Evolutionary conservation across 2,888 invertebrate genomes (phyloP), one percentile per base, ranked within the genome.

Genomic region (Sphaerophoria rueppellii): DNA sequence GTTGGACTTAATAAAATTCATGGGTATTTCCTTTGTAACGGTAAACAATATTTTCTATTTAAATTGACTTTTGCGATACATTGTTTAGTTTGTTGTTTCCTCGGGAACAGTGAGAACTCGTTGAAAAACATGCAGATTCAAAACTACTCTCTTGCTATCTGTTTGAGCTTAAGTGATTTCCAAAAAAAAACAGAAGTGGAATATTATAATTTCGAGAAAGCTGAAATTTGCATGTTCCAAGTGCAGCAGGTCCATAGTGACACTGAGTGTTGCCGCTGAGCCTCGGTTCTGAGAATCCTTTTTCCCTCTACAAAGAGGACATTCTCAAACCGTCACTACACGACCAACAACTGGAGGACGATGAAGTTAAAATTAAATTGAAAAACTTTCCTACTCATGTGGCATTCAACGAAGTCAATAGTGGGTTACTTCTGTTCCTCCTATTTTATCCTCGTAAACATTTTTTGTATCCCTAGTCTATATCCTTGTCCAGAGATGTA

Each of bases 301-400:
- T 43, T 52, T 37, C 14, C 34, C 71, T 69, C 54, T 69, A 73
- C n/a, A n/a, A n/a, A n/a, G 2, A 24, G 24, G 24, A 24, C 24
- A 24, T 24, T 24, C 73, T 85, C 76, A 72, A 76, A 76, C 52
- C 81, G 76, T 76, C 76, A 73, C 69, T 77, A 52, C 24, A 24
- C 24, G 24, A 24, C 24, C 24, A 24, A 24, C 24, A 24, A 24
- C 24, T 24, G 2, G 24, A 24, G 24, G 24, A 24, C 52, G 48
- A 73, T 73, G 73, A 72, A 85, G 76, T 85, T 73, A 54, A 81
- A 85, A 85, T 85, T 80, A 85, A 85, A 85, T 85, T 85, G 85
- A 85, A 85, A 85, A 85, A 85, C 69, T 85, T 85, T 85, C 70
- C 85, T 60, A 76, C 76, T 85, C 69, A 65, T 77, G 70, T 48